Evolutionary conservation across 1,140 invertebrate species (phyloP), one percentile per base, ranked within the genome.

Genomic region (Drosophila malerkotliana): DNA sequence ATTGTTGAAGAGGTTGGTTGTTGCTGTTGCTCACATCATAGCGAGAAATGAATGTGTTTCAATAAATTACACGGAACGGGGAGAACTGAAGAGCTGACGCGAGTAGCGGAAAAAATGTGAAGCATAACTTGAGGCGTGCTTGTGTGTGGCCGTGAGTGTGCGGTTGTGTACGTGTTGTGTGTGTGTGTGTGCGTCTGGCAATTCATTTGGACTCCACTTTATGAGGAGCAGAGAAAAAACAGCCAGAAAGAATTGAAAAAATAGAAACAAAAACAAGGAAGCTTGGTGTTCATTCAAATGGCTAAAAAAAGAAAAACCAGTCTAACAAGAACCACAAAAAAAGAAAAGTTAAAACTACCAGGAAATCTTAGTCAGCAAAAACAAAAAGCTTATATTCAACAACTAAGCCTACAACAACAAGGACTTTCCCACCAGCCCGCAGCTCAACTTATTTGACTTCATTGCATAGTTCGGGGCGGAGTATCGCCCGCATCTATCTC

Each of bases 21-120:
- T 3, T 64, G 48, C 10, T 63, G 59, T 9, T 63, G 71, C 64
- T 77, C 73, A 71, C 83, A 88, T 78, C 82, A 88, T 79, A 72
- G 83, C 61, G 62, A 69, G 67, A 87, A 87, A 76, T 75, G 85
- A 88, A 88, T 87, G 83, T 87, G 78, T 82, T 87, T 87, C 83
- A 76, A 87, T 87, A 87, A 87, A 87, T 87, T 87, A 87, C 75
- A 76, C 57, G 61, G 64, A 67, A 59, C 61, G 52, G 41, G 52
- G 41, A 47, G 34, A 51, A 48, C 45, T 74, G 71, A 39, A 55
- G 62, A 41, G 44, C 39, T 45, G 48, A 21, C 51, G 49, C 54
- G 45, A 56, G 53, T 21, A 21, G 30, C 30, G 64, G 34, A 63
- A 76, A 79, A 75, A 76, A 84, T 52, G 66, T 73, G 66, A 68